These are phyloP conservation scores for Thymelicus lineola DNA, from an alignment of 2,888 invertebrate genomes.

Conservation along the genomic window DNA sequence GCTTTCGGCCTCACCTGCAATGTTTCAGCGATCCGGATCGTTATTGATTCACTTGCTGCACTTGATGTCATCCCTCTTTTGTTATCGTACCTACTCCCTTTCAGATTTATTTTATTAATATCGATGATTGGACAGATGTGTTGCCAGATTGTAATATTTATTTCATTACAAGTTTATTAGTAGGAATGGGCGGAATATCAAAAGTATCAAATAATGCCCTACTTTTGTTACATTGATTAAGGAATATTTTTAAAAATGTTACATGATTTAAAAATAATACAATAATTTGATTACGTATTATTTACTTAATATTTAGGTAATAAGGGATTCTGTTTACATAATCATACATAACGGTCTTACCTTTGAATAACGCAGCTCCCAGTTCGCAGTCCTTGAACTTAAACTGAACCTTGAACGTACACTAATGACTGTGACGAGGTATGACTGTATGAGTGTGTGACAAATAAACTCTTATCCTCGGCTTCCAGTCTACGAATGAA, in stretches of 20 bases:
- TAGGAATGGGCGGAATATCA: neutral
- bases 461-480: constrained; percentile 52
- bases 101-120: neutral
- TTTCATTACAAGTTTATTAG: neutral
- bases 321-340: neutral
- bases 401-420: constrained; percentile 56
- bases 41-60: constrained; percentile 40
- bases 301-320: no score
- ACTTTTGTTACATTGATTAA: neutral
- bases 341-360: constrained; percentile 47
- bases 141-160: neutral
- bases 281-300: no score
- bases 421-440: constrained; percentile 51
- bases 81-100: neutral
- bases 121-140: neutral
- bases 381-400: constrained; percentile 70
- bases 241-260: neutral
- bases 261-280: neutral
- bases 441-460: constrained; percentile 43
- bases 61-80: constrained; percentile 35
- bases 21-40: constrained; percentile 58
- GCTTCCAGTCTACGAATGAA: constrained; percentile 68
- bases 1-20: constrained; percentile 72
- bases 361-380: constrained; percentile 58
- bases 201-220: neutral